Conservation (phyloP, 2,113 vertebrate species). For the Chunga burmeisteri region DNA sequence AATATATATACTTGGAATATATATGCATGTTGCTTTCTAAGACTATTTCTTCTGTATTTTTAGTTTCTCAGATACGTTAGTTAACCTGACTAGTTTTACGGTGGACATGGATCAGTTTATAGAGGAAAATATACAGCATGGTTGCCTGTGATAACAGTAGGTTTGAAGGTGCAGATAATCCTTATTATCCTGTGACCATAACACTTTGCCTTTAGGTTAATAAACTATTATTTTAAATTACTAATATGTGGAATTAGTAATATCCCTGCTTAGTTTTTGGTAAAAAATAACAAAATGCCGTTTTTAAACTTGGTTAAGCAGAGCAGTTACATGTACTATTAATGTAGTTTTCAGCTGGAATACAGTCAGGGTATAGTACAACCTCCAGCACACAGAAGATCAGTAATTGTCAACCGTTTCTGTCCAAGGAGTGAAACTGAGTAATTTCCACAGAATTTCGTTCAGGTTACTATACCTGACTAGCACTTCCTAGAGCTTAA, state of each 20-base stretch:
- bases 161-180: background rate
- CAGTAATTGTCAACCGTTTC: background rate
- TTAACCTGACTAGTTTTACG: background rate
- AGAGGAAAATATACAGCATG: background rate
- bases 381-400: background rate
- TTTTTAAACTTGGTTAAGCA: background rate
- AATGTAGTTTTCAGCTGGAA: background rate
- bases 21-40: background rate
- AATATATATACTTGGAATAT: background rate
- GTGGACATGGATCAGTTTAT: background rate
- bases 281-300: background rate
- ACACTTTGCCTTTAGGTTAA: background rate
- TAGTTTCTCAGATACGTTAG: background rate
- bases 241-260: background rate
- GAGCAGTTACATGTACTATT: background rate
- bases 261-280: background rate
- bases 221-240: background rate
- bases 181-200: background rate
- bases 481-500: background rate
- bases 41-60: background rate
- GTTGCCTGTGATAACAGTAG: background rate
- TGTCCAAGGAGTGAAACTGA: background rate
- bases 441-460: background rate
- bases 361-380: background rate
- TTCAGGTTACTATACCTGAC: background rate